These are phyloP conservation scores for Xestia xanthographa DNA, from an alignment of 2,888 invertebrate genomes.

Conservation along the genomic window DNA sequence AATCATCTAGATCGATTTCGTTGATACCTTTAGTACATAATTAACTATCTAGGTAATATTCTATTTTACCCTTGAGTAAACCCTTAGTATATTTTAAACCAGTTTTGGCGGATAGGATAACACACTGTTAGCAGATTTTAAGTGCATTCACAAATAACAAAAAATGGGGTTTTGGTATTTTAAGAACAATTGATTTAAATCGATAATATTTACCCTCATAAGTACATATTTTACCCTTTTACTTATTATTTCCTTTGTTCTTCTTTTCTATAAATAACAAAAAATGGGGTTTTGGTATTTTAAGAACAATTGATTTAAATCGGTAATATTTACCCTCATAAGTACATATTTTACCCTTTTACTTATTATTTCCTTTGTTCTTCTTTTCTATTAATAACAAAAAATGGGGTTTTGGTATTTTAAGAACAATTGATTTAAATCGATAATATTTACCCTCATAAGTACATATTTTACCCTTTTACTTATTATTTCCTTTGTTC, in stretches of 20 bases:
- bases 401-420: neutral
- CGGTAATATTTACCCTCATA: neutral
- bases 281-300: neutral
- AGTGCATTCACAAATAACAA: neutral
- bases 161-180: neutral
- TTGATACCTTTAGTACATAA: neutral
- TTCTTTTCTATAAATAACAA: neutral
- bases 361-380: neutral
- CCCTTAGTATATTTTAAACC: neutral
- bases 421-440: neutral
- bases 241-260: neutral
- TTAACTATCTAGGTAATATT: neutral
- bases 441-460: too few relatives aligned
- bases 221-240: neutral
- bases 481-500: neutral
- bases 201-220: neutral
- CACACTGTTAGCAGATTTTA: neutral
- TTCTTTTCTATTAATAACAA: neutral
- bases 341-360: neutral
- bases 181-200: neutral
- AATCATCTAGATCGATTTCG: slow-evolving; percentile 14
- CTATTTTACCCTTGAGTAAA: too few relatives aligned
- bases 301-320: neutral
- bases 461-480: too few relatives aligned
- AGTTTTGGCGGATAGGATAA: neutral